Evolutionary conservation across 2,113 vertebrate species (phyloP).

Genomic region (Telmatochromis bifrenatus): DNA sequence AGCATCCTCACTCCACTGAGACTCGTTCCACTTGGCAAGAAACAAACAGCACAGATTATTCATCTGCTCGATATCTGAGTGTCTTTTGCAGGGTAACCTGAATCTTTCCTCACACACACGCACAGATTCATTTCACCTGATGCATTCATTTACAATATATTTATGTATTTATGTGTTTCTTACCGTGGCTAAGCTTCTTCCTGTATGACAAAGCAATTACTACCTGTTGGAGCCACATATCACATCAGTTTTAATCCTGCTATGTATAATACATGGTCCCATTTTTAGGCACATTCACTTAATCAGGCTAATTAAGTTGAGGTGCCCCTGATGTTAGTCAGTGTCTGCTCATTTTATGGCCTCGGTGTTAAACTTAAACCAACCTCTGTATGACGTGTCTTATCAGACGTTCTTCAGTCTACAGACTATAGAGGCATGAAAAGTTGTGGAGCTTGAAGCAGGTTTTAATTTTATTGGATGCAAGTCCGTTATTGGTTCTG

Average conservation of each 20-base stretch:
- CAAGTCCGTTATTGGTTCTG: not conserved
- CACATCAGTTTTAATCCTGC: not conserved
- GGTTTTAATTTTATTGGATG: conserved; percentile 6
- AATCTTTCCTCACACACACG: not conserved
- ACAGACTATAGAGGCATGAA: not conserved
- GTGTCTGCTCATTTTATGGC: not conserved
- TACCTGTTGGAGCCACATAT: not conserved
- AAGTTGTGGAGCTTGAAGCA: not conserved
- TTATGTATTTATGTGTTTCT: not conserved
- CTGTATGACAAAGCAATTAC: not conserved
- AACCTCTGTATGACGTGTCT: not conserved
- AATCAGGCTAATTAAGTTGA: conserved; percentile 36
- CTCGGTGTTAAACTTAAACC: not conserved
- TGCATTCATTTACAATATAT: not conserved
- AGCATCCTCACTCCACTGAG: conserved; percentile 31
- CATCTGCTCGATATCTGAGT: not conserved
- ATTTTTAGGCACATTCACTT: conserved; percentile 34
- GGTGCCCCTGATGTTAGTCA: conserved; percentile 8
- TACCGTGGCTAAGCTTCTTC: not conserved
- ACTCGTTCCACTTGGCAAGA: conserved; percentile 41
- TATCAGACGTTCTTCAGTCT: not conserved
- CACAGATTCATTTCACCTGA: not conserved
- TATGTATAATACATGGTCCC: conserved; percentile 29
- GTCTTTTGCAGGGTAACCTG: not conserved
- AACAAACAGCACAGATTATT: conserved; percentile 28